Evolutionary conservation across 2,113 vertebrate species (phyloP).

Genomic region (Phaethon lepturus): DNA sequence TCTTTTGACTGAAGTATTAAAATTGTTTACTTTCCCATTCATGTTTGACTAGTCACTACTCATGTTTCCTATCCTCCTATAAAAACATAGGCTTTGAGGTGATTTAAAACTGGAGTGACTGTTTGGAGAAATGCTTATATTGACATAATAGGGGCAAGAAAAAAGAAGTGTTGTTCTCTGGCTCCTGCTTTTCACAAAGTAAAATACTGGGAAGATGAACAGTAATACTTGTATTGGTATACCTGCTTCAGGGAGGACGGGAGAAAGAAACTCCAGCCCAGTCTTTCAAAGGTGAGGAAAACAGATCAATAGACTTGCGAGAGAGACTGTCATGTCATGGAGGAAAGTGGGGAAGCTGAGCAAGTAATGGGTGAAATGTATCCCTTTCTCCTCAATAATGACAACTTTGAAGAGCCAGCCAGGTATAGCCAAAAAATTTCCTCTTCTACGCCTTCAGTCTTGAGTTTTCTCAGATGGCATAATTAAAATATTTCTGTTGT

Average conservation of each 20-base stretch:
- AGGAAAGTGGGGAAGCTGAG: neutral
- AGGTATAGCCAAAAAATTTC: neutral
- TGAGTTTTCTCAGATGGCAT: neutral
- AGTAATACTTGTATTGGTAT: neutral
- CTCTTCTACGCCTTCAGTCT: neutral
- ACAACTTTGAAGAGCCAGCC: neutral
- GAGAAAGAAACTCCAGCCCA: neutral
- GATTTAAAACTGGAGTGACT: neutral
- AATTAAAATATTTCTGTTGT: neutral
- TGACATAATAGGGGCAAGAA: neutral
- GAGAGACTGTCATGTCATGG: neutral
- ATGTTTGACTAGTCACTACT: neutral
- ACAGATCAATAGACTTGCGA: fast-evolving
- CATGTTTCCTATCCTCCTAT: neutral
- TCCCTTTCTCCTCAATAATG: neutral
- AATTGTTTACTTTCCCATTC: neutral
- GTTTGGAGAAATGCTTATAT: neutral
- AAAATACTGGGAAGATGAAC: neutral
- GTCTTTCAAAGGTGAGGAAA: neutral
- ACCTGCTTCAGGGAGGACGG: neutral
- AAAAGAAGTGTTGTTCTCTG: neutral
- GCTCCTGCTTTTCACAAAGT: neutral
- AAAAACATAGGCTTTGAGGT: neutral
- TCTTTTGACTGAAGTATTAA: neutral
- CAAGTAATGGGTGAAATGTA: neutral